Evolutionary conservation across 2,888 invertebrate species (phyloP).

Genomic region (Aspidiotus rigidus): DNA sequence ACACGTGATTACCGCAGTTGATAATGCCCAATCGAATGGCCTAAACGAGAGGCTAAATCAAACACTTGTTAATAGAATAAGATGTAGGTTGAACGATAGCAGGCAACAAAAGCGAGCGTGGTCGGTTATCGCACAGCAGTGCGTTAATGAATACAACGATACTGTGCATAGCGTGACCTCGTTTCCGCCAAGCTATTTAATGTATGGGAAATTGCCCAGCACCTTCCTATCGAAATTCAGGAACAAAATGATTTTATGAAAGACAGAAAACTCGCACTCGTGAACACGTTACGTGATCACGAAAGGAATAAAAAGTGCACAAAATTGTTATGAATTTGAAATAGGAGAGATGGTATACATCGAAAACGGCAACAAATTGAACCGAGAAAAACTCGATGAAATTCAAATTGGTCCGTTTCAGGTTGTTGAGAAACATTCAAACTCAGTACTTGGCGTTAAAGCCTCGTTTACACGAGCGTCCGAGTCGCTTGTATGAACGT

Average conservation of each 20-base stretch:
- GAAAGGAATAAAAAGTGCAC: slow-evolving; percentile 28
- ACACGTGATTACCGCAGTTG: slow-evolving; percentile 8
- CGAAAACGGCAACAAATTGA: slow-evolving; percentile 22
- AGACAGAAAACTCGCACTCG: slow-evolving; percentile 30
- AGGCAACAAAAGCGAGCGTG: not conserved
- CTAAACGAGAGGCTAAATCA: slow-evolving; percentile 5
- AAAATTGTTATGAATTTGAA: slow-evolving; percentile 10
- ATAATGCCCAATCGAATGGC: not conserved
- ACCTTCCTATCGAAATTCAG: slow-evolving; percentile 1
- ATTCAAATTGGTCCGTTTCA: slow-evolving; percentile 18
- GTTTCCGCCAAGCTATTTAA: slow-evolving; percentile 4
- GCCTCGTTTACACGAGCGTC: no score
- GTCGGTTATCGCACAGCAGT: slow-evolving; percentile 2
- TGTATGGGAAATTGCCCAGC: slow-evolving; percentile 3
- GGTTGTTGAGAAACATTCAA: slow-evolving; percentile 15
- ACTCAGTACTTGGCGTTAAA: slow-evolving; percentile 6
- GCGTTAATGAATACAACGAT: slow-evolving; percentile 5
- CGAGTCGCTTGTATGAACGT: no score
- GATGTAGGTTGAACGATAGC: slow-evolving; percentile 5
- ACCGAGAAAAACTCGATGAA: slow-evolving; percentile 16
- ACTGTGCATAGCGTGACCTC: not conserved
- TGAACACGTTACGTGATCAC: slow-evolving; percentile 31
- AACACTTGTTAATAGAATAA: slow-evolving; percentile 9
- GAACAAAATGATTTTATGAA: slow-evolving; percentile 3
- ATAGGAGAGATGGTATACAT: slow-evolving; percentile 17